Base-by-base conservation (phyloP, 2,888 invertebrate species). In the Ditula angustiorana region DNA sequence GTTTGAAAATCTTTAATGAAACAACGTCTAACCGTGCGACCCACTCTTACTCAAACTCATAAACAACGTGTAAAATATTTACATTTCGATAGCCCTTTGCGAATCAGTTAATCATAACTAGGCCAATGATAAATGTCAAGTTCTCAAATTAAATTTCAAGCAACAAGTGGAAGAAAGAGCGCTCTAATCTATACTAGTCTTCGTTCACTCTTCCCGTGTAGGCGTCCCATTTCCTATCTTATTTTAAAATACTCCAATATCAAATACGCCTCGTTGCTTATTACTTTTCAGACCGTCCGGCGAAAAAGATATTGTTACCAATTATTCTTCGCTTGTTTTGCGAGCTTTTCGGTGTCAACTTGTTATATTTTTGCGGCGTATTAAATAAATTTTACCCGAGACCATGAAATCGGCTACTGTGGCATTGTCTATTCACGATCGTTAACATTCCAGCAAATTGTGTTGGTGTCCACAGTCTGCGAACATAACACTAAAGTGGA, bases 101-200 rank as follows among this genome's bases (percentile, higher is more conserved):
- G 19, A 41, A 19, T 41, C 1, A 7, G 10, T 16, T 10, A 49
- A 26, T 16, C 23, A 26, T 16, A 13, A 49, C 3, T 7, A 49
- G 8, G 11, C 2, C 16, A 23, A 46, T 49, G 26, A 16, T 8
- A 2, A 46, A 44, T 28, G 11, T 26, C 7, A 26, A 50, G 16
- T 50, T 52, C 41, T 52, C 46, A 58, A 52, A 46, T 58, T 33
- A 44, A 56, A 35, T 46, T 57, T 30, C 52, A 21, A 59, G 64
- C 58, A 64, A 59, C 59, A 64, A 64, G 64, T 59, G 46, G 64
- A 37, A 28, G 46, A 59, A 37, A 28, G 24, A 56, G 58, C 44
- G 33, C 53, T 52, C 35, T 30, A n/a, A n/a, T n/a, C n/a, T n/a
- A 35, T 33, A 44, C 59, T 59, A 59, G 44, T 64, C 53, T 37